Evolutionary conservation across 2,888 invertebrate genomes (phyloP).

Genomic region (Synergus laeviventris): DNA sequence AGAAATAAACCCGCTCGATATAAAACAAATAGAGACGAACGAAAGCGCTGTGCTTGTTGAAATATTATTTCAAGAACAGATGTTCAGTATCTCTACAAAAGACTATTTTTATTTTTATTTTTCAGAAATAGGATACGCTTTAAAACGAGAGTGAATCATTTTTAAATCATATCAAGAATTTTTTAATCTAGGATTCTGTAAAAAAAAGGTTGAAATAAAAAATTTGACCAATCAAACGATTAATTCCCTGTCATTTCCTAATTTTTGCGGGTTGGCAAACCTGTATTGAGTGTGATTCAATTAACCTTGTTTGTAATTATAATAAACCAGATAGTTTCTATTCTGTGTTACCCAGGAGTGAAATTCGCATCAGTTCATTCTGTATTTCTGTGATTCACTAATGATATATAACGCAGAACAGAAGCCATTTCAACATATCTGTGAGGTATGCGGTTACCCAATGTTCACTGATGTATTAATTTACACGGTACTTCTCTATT

Average conservation of each 20-base stretch:
- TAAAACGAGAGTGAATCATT: neutral
- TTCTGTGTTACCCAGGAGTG: neutral
- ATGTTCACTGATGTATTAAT: constrained; percentile 13
- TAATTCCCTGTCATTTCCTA: neutral
- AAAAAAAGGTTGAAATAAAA: no score
- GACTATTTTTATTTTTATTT: neutral
- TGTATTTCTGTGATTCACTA: neutral
- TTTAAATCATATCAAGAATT: neutral
- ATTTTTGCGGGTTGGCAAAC: neutral
- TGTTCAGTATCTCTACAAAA: neutral
- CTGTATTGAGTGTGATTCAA: neutral
- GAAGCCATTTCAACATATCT: constrained; percentile 1
- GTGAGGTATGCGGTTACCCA: constrained; percentile 19
- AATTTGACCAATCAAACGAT: no score
- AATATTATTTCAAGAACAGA: constrained; percentile 3
- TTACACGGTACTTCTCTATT: constrained; percentile 1
- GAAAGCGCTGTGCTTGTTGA: constrained; percentile 15
- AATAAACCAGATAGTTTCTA: neutral
- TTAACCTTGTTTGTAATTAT: neutral
- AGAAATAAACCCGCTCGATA: constrained; percentile 2
- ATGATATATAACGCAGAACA: neutral
- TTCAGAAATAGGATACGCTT: neutral
- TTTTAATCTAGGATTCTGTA: no score
- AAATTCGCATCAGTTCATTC: neutral
- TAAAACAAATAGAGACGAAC: constrained; percentile 10